phyloP scores from a whole-genome alignment of 1,140 invertebrate genomes.

The Reticulitermes speratus region DNA sequence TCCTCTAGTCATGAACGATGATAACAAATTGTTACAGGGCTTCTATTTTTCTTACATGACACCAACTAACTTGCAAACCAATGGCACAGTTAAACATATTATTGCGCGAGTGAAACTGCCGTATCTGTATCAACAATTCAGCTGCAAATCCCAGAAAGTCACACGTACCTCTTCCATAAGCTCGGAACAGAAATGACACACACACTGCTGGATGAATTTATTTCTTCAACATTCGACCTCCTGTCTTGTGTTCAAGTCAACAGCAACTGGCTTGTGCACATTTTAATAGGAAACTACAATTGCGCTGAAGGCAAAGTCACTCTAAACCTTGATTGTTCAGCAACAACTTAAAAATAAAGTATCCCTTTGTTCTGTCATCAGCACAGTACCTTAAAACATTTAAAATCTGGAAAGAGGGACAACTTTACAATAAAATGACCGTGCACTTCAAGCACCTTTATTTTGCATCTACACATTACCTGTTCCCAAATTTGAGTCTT shows the following conservation, averaged over 20 bases:
- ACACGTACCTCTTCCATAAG: neutral
- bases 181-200: neutral
- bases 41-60: neutral
- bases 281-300: neutral
- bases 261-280: too few species aligned
- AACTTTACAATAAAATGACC: too few species aligned
- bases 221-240: neutral
- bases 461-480: too few species aligned
- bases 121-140: neutral
- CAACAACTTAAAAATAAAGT: neutral
- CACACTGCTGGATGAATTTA: neutral
- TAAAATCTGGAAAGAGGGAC: too few species aligned
- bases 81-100: neutral
- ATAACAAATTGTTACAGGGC: neutral
- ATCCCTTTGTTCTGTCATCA: too few species aligned
- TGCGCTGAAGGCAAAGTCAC: neutral
- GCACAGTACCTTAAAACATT: too few species aligned
- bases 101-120: neutral
- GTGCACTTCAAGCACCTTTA: too few species aligned
- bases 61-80: neutral
- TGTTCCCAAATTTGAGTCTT: too few species aligned
- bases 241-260: neutral
- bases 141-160: neutral
- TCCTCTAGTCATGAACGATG: neutral
- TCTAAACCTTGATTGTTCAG: neutral